Evolutionary conservation across 1,140 invertebrate species (phyloP), one percentile per base, ranked within the genome.

Genomic region (Drosophila persimilis): DNA sequence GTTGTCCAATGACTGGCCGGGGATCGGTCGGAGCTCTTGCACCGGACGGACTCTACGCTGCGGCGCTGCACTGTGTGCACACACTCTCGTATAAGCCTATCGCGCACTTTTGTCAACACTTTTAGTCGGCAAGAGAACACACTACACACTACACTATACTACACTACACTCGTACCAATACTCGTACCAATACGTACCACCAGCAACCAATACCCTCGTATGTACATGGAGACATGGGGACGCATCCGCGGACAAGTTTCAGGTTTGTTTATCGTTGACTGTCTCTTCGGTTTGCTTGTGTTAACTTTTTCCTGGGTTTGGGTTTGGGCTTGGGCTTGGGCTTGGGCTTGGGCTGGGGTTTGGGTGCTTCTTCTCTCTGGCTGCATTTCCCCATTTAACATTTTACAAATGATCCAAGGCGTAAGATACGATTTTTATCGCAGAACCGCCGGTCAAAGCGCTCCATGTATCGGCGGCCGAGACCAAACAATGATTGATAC

Each of bases 21-120:
- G 35, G 11, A 39, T 39, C 35, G 35, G 53, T 77, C 64, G 77
- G 53, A 60, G 47, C 70, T 71, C 80, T 78, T 51, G 64, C 31
- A 31, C 31, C 31, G 31, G 31, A 31, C 31, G 3, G 35, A 39
- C 35, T 39, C 3, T 11, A 39, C 35, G 13, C 11, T 39, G 11
- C 31, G 31, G 31, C 31, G 31, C 31, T 35, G 31, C 29, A 59
- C 57, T 50, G 57, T 67, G 52, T 26, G 24, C 24, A 26, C 51
- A 57, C 62, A 72, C 59, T 60, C 54, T 56, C 54, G 57, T 45
- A 64, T 77, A 59, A 59, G 75, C 67, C 84, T 89, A 86, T 88
- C 84, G 83, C 70, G 83, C 83, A 88, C 78, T 88, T 86, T 86
- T 86, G 83, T 86, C 83, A 83, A 86, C 83, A 86, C 84, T 88